Base-by-base conservation (phyloP, 2,113 vertebrate genomes). In the Rana temporaria region DNA sequence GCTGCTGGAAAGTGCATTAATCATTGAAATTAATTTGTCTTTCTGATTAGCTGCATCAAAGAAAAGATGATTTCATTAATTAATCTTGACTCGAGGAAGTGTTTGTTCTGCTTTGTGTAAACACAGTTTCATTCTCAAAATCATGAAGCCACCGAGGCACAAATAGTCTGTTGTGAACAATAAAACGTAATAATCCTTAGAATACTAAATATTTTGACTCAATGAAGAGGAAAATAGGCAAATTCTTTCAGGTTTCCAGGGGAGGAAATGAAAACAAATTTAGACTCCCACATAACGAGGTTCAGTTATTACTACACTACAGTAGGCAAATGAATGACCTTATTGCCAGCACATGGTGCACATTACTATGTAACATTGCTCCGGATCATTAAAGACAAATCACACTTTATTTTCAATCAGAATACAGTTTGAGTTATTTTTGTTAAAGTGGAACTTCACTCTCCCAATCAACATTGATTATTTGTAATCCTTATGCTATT, bases 141-240 rank as follows among this genome's bases (percentile, higher is more conserved):
- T 81, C 60, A 34, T 17, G n/a, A 73, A 81, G n/a, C 57, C 48
- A 65, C 48, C 30, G 60, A 72, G 34, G 78, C 78, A 57, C 56
- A 52, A 52, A 71, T 26, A 72, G 17, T 62, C 24, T 71, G 42
- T 60, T 38, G 64, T 22, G 52, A 59, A 79, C 63, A 66, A 67
- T 66, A 67, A 30, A 26, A 72, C 8, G 11, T 19, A 16, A 65
- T 72, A 73, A 73, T 55, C 19, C 42, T 55, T 56, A 22, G 60
- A 73, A 65, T 73, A 56, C 24, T 32, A 81, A 81, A 73, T 65
- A 64, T 65, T 73, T 63, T 81, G 53, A 79, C 77, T 79, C 77
- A 79, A 42, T 79, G 77, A 69, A 79, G 65, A 32, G 63, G 64
- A 79, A 79, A 79, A 79, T 48, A 79, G 77, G 24, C 26, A 59